Base-by-base conservation (phyloP, 2,113 vertebrate genomes). In the Mobula hypostoma region DNA sequence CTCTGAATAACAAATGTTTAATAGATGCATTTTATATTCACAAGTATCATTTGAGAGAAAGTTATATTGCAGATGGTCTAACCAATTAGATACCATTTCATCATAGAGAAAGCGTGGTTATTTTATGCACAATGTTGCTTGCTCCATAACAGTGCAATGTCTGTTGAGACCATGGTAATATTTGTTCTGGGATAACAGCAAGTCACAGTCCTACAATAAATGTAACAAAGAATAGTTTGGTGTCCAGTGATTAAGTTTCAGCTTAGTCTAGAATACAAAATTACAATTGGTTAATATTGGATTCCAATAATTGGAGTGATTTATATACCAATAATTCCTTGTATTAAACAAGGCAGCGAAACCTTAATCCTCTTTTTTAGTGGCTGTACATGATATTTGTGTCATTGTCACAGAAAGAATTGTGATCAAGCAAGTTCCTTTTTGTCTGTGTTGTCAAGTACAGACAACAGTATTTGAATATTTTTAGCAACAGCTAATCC, bases 391-490 rank as follows among this genome's bases (percentile, higher is more conserved):
- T 19, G 61, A 36, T 36, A 68, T 68, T 91, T 91, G 87, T 36
- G 63, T 32, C 66, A 70, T 92, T 21, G n/a, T 21, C 68, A 63
- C 11, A 19, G 66, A 92, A 70, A 32, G 87, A 36, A 91, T 17
- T 68, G 87, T 29, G 32, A 40, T 11, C 27, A 72, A 58, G 17
- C 32, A 8, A 92, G 40, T 92, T 92, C 88, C 66, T 63, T 92
- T 70, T 72, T 40, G 88, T 70, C 15, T 92, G 88, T 63, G n/a
- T 72, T 92, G 68, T 21, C 88, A 92, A 17, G 15, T 40, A 40
- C 88, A 92, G 66, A 40, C n/a, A 92, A 92, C 88, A 92, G 66
- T 17, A 70, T 92, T 40, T 92, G 63, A 92, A 70, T 92, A 40
- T 72, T 92, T 92, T 24, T 68, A 68, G 88, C 63, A 24, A 15